Base-by-base conservation (phyloP, 1,140 invertebrate species). In the Arion vulgaris region DNA sequence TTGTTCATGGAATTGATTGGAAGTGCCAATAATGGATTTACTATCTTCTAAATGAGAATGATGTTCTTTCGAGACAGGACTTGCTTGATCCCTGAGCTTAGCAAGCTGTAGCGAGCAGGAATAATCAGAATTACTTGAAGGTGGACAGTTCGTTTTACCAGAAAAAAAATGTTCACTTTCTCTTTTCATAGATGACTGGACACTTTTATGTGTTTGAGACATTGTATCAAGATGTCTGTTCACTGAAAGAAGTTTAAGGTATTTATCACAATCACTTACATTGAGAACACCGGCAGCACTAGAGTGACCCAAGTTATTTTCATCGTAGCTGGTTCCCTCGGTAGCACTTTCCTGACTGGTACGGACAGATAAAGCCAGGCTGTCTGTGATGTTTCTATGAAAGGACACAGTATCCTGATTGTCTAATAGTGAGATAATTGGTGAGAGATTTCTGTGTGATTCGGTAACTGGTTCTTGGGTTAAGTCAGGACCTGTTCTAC, bases 51-150 rank as follows among this genome's bases (percentile, higher is more conserved):
- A 13, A 5, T 72, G 34, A n/a, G 7, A 34, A 4, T 72, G 69
- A 5, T 41, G 34, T 17, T 38, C 69, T 7, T 7, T 17, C 5
- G 2, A 36, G 32, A n/a, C 17, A 15, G 75, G 23, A 26, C 32
- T 23, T 32, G 51, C 4, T 38, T 78, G 41, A 11, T 71, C 81
- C 28, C 66, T 53, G 2, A 77, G 62, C 17, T 76, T 34, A 32
- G 81, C 73, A 0, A 82, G 74, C 73, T 82, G 73, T 39, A 69
- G 49, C 23, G 81, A 82, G 41, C 76, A 82, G 23, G 73, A 73
- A 71, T 51, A 82, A 23, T 36, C 74, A 15, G 57, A 62, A n/a
- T n/a, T 13, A n/a, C 36, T 13, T 2, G 81, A 7, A 9, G 34
- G 15, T 36, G 32, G 15, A 23, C 26, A 19, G 57, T 62, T 62